A percentile compares a stretch with the other conserved stretches of the same genome.
Evolutionary conservation across 2,113 vertebrate species (phyloP).

Genomic region (Corydoras sp.): DNA sequence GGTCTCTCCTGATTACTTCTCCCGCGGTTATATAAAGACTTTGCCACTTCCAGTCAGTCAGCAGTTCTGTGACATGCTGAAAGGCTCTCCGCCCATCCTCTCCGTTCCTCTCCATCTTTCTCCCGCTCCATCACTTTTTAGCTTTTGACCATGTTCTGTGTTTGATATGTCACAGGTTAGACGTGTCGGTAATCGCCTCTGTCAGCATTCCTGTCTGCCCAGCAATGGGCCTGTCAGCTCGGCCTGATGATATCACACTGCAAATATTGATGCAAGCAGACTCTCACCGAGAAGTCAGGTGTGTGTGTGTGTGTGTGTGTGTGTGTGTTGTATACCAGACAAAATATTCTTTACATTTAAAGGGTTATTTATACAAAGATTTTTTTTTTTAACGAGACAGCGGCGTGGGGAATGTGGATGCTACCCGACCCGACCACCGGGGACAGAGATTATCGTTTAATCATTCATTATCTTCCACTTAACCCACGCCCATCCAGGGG

Average conservation of each 20-base stretch:
- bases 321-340: neutral
- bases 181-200: neutral
- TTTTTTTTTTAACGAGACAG: too few relatives aligned
- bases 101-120: neutral
- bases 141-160: neutral
- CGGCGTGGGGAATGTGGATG: too few relatives aligned
- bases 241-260: conserved; percentile 1
- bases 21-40: too few relatives aligned
- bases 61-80: neutral
- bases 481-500: too few relatives aligned
- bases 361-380: too few relatives aligned
- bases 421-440: too few relatives aligned
- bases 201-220: neutral
- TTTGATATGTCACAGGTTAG: neutral
- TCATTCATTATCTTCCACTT: too few relatives aligned
- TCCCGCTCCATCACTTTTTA: neutral
- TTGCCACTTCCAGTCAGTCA: too few relatives aligned
- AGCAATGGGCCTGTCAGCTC: neutral
- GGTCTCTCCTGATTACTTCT: too few relatives aligned
- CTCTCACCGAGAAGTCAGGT: neutral
- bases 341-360: too few relatives aligned
- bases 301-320: conserved; percentile 1
- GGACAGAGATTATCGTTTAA: too few relatives aligned
- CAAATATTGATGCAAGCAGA: neutral
- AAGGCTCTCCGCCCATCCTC: neutral